Conservation (phyloP, 2,113 vertebrate species). For the Hippocampus mohnikei region DNA sequence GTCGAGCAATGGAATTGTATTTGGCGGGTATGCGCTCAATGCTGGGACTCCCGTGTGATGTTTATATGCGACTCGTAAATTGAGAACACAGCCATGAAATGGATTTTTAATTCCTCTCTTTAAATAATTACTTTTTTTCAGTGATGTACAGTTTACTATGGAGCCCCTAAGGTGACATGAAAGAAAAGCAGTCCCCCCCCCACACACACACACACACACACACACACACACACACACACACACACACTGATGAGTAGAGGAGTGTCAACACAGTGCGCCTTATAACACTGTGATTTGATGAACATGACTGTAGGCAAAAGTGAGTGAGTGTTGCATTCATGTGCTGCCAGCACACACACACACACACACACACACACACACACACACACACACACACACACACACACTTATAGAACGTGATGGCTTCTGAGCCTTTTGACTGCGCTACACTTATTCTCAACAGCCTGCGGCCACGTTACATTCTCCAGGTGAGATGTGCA, state of each 20-base stretch:
- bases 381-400: no score
- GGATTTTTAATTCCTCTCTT: no score
- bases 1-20: no score
- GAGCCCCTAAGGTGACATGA: no score
- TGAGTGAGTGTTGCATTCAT: constrained; percentile 19
- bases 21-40: no score
- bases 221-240: not conserved
- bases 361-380: no score
- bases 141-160: no score
- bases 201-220: not conserved
- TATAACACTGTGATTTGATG: not conserved
- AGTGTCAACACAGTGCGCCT: not conserved
- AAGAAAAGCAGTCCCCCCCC: no score
- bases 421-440: not conserved
- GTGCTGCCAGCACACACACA: constrained; percentile 4
- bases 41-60: no score
- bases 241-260: not conserved
- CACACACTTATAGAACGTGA: not conserved
- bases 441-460: not conserved
- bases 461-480: constrained; percentile 21
- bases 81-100: no score
- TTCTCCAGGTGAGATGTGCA: constrained; percentile 36
- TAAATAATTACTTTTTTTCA: no score
- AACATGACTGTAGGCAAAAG: constrained; percentile 20
- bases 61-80: no score